Percentiles rank a stretch among this genome's conserved stretches.
Conservation (phyloP, 2,888 invertebrate genomes). For the Epinotia bilunana region DNA sequence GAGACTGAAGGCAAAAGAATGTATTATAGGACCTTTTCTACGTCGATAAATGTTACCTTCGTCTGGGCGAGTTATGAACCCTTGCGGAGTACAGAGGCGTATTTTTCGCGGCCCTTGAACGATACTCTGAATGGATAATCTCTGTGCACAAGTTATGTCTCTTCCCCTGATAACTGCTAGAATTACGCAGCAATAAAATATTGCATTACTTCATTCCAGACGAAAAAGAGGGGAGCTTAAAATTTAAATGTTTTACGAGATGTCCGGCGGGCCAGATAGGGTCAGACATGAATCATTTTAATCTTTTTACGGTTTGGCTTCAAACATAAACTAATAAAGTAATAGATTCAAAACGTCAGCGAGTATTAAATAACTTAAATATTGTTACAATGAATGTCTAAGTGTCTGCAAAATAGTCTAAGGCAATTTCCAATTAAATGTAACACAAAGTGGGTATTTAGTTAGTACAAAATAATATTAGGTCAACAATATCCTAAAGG, state of each 20-base stretch:
- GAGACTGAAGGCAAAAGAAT: constrained; percentile 64
- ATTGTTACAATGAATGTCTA: neutral
- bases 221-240: constrained; percentile 32
- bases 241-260: constrained; percentile 32
- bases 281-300: constrained; percentile 15
- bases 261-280: constrained; percentile 13
- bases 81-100: constrained; percentile 64
- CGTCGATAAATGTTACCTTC: constrained; percentile 80
- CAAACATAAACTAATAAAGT: neutral
- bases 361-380: neutral
- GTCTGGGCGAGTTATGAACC: constrained; percentile 74
- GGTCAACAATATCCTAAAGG: constrained; percentile 23
- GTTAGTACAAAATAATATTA: neutral
- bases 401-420: neutral
- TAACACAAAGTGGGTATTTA: too few species aligned
- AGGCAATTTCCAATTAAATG: too few species aligned
- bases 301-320: neutral
- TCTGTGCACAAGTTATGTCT: constrained; percentile 34
- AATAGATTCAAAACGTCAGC: neutral
- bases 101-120: constrained; percentile 57
- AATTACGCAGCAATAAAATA: constrained; percentile 33
- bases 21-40: constrained; percentile 75
- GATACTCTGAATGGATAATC: constrained; percentile 56
- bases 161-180: constrained; percentile 31
- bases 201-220: constrained; percentile 27